These are phyloP conservation scores for Cercopithecus mona DNA, from an alignment of 2,113 vertebrate species.

Conservation along the genomic window DNA sequence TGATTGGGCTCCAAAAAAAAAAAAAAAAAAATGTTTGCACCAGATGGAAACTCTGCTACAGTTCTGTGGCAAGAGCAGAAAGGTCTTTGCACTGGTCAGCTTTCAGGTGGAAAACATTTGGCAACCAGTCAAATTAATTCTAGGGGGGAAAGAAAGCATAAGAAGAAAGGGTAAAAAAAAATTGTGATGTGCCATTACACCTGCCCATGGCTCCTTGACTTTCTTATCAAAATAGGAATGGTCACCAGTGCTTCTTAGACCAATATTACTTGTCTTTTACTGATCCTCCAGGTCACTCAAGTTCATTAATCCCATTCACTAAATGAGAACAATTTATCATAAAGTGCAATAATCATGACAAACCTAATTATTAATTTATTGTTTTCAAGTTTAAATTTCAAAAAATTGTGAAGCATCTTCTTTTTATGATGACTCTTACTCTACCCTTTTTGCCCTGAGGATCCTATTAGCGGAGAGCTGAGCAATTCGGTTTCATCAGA, in stretches of 20 bases:
- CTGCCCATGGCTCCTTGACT: background rate
- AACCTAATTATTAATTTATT: constrained; percentile 84
- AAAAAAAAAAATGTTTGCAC: background rate
- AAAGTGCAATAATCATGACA: constrained; percentile 77
- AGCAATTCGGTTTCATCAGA: constrained; percentile 81
- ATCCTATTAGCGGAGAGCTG: constrained; percentile 83
- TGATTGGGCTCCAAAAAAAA: background rate
- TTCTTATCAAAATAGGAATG: background rate
- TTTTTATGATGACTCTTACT: constrained; percentile 70
- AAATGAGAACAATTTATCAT: constrained; percentile 80
- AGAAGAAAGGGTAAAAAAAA: constrained; percentile 43
- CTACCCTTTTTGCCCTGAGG: constrained; percentile 80
- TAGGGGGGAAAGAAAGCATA: background rate
- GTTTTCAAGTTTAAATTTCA: constrained; percentile 71
- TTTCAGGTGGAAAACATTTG: constrained; percentile 36
- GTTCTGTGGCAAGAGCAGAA: background rate
- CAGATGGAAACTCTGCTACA: background rate
- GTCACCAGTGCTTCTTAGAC: background rate
- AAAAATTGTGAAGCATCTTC: constrained; percentile 52
- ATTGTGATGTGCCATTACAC: constrained; percentile 15
- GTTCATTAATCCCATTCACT: constrained; percentile 73
- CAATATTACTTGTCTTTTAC: constrained; percentile 44
- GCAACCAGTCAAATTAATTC: background rate
- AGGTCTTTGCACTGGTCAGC: background rate
- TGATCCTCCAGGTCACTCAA: constrained; percentile 52